Evolutionary conservation across 2,113 vertebrate genomes (phyloP).

Genomic region (Nycticorax nycticorax): DNA sequence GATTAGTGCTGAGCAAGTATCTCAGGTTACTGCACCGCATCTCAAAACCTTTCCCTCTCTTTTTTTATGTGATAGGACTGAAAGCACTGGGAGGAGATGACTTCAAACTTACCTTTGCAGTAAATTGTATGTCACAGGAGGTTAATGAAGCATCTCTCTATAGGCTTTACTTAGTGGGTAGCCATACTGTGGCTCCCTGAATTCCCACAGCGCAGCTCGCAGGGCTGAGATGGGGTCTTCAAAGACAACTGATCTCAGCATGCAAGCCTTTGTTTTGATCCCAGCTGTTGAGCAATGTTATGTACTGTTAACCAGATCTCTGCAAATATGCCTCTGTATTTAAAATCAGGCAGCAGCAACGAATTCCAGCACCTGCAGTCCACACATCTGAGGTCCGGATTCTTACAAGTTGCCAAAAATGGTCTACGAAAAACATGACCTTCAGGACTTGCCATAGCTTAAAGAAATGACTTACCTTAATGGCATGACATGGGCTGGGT

Average conservation of each 20-base stretch:
- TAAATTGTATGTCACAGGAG: not conserved
- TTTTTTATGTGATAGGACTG: not conserved
- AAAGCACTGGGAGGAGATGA: not conserved
- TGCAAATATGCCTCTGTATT: not conserved
- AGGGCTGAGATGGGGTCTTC: not conserved
- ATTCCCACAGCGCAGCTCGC: not conserved
- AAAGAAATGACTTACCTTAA: not conserved
- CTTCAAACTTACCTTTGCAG: conserved; percentile 39
- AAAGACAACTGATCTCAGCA: not conserved
- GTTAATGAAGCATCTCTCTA: not conserved
- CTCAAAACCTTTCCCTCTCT: not conserved
- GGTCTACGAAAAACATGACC: not conserved
- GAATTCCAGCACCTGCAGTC: not conserved
- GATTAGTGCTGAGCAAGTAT: conserved; percentile 37
- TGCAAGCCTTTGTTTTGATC: not conserved
- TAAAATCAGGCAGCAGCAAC: not conserved
- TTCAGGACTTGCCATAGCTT: not conserved
- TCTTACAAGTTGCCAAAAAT: not conserved
- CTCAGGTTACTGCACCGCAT: not conserved
- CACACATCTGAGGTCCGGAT: not conserved
- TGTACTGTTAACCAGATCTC: not conserved
- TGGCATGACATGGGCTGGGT: no score
- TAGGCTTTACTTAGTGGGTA: not conserved
- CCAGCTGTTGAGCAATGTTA: not conserved
- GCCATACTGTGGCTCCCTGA: not conserved